A percentile compares a stretch with the other conserved stretches of the same genome.
Evolutionary conservation across 1,140 invertebrate genomes (phyloP).

Genomic region (Halictus rubicundus): DNA sequence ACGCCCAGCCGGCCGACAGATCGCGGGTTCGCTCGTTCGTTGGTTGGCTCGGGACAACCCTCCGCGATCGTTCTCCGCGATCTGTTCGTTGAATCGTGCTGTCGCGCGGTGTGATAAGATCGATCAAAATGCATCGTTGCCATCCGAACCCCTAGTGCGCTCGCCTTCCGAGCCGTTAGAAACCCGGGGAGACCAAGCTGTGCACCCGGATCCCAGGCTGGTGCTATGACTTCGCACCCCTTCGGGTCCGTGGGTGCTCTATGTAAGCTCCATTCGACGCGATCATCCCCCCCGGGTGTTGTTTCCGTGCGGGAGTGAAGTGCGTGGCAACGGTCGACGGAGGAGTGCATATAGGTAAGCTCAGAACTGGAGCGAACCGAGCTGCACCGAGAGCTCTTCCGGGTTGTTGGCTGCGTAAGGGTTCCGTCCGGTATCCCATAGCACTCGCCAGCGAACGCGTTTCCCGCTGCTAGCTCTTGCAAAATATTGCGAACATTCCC

Average conservation of each 20-base stretch:
- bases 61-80: neutral
- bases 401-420: neutral
- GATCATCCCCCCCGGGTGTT: neutral
- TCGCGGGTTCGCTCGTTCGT: conserved; percentile 80
- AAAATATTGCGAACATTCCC: too few species aligned
- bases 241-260: neutral
- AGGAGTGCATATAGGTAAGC: neutral
- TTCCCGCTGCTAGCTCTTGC: too few species aligned
- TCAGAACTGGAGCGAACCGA: neutral
- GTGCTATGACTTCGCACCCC: conserved; percentile 6
- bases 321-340: neutral
- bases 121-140: conserved; percentile 11
- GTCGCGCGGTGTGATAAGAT: neutral
- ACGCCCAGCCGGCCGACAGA: conserved; percentile 72
- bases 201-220: neutral
- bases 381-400: neutral
- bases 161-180: neutral
- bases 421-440: neutral
- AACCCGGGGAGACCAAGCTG: neutral
- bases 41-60: conserved; percentile 48
- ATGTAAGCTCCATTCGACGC: neutral
- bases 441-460: too few species aligned
- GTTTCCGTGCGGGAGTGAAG: conserved; percentile 9
- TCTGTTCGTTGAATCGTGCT: neutral
- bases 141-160: neutral